Evolutionary conservation across 1,140 invertebrate species (phyloP).

Genomic region (Drosophila quadrilineata): DNA sequence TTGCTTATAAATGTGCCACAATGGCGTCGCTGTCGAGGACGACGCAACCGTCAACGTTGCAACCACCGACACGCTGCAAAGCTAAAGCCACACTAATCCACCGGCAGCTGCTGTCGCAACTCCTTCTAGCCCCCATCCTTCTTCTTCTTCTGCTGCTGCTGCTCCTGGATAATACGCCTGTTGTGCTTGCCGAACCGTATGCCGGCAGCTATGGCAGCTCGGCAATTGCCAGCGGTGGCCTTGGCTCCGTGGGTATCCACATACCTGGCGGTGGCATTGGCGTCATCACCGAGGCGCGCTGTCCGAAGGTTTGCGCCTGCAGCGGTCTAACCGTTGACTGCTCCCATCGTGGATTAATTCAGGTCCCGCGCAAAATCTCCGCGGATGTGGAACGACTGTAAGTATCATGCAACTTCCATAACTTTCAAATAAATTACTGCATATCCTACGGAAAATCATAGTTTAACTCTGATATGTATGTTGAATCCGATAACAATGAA

Average conservation of each 20-base stretch:
- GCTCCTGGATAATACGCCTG: constrained; percentile 14
- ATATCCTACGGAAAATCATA: neutral
- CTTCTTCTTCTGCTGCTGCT: constrained; percentile 6
- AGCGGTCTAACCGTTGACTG: constrained; percentile 90
- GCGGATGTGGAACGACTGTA: constrained; percentile 90
- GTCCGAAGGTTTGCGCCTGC: constrained; percentile 91
- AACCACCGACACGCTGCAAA: constrained; percentile 50
- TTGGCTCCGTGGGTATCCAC: constrained; percentile 75
- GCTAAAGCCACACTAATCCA: constrained; percentile 23
- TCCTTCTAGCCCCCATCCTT: neutral
- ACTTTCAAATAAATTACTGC: neutral
- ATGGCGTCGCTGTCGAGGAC: constrained; percentile 66
- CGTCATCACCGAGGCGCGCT: constrained; percentile 81
- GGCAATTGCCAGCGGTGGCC: constrained; percentile 60
- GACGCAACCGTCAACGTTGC: constrained; percentile 51
- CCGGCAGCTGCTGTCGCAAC: neutral
- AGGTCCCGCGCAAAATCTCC: constrained; percentile 89
- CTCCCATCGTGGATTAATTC: constrained; percentile 89
- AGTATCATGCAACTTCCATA: constrained; percentile 82
- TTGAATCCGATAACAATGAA: too few relatives aligned
- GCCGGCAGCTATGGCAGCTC: constrained; percentile 60
- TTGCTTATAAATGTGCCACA: constrained; percentile 77
- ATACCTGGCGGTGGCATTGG: constrained; percentile 75
- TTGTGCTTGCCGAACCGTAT: constrained; percentile 65
- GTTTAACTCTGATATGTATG: too few relatives aligned